Base-by-base conservation (phyloP, 2,113 vertebrate species). In the Alligator mississippiensis region DNA sequence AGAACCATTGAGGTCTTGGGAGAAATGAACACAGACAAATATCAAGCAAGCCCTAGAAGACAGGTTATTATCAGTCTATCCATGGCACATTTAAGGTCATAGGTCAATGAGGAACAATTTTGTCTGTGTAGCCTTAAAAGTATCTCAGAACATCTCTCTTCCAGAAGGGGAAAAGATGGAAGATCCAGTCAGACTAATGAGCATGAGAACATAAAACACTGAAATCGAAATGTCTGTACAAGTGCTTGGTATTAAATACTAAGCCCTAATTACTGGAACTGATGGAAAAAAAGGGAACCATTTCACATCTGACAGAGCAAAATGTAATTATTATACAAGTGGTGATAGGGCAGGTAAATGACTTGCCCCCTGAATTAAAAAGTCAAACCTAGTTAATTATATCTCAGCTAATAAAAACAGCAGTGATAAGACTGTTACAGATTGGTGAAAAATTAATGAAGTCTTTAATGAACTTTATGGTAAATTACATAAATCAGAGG, bases 371-470 rank as follows among this genome's bases (percentile, higher is more conserved):
- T 87, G 94, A 97, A 97, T 98, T 94, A 97, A 96, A 91, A 97
- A 93, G 94, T 97, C 84, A 97, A 97, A 95, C 76, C 78, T 93
- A 94, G 94, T 97, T 98, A 98, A 98, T 98, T 97, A 96, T 96
- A 95, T 95, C 87, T 95, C 90, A 82, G 93, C 83, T 97, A 97
- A 97, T 98, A 98, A 97, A 97, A 97, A 54, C 77, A 94, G 60
- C 68, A 94, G 64, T 93, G 95, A 97, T 97, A 97, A 97, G 83
- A 82, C 85, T 91, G 62, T 96, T 97, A 96, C 81, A 97, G 95
- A 95, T 83, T 95, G 84, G 88, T 97, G 92, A 97, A 98, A 98
- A 98, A 97, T 96, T 98, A 98, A 98, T 96, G 94, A 97, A 93
- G 54, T 38, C 82, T 94, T 97, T 97, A 97, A 97, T 97, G 96